Percentiles rank a stretch among this genome's conserved stretches.
Evolutionary conservation across 1,140 invertebrate species (phyloP).

Genomic region (Aleiodes sp.): DNA sequence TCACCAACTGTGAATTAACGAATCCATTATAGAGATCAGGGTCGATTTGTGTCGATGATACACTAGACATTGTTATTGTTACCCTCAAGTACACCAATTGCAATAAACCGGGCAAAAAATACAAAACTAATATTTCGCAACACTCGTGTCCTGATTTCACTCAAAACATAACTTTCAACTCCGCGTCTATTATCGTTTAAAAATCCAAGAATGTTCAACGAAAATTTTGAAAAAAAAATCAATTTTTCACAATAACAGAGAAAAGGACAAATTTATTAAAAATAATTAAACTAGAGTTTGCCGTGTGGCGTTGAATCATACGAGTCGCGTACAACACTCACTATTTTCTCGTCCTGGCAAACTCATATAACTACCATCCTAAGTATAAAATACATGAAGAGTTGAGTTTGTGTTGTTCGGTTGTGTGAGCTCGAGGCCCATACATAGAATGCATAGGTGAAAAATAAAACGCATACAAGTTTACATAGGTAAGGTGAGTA

Average conservation of each 20-base stretch:
- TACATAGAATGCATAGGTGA: constrained; percentile 1
- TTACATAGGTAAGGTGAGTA: not conserved
- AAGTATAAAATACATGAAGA: not conserved
- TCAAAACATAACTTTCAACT: too few species aligned
- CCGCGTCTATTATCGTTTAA: too few species aligned
- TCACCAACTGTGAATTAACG: constrained; percentile 9
- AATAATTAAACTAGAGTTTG: too few species aligned
- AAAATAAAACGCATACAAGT: not conserved
- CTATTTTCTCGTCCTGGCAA: constrained; percentile 1
- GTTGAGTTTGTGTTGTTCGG: not conserved
- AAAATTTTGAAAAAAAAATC: too few species aligned
- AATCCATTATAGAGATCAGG: constrained; percentile 10
- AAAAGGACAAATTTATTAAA: too few species aligned
- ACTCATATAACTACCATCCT: constrained; percentile 15
- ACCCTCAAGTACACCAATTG: too few species aligned
- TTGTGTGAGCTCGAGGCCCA: not conserved
- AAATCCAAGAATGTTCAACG: too few species aligned
- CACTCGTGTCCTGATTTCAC: too few species aligned
- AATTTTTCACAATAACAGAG: too few species aligned
- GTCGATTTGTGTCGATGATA: not conserved
- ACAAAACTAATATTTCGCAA: too few species aligned
- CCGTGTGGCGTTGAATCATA: too few species aligned
- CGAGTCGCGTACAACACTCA: not conserved
- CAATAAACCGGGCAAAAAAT: not conserved
- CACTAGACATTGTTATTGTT: constrained; percentile 19